phyloP scores from a whole-genome alignment of 2,888 invertebrate genomes.

The Nemurella pictetii region DNA sequence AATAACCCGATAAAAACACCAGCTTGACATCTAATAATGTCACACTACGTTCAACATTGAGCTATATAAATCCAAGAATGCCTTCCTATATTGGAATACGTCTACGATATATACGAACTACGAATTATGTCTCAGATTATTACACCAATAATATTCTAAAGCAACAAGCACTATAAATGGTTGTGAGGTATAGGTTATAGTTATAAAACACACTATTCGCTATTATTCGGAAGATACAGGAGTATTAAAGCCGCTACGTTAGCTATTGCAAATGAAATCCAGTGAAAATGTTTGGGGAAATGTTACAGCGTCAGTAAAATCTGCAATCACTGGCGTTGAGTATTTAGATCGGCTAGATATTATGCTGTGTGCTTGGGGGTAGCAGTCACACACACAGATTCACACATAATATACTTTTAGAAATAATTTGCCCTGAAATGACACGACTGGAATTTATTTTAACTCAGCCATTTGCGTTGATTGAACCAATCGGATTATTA shows the following conservation, averaged over 20 bases:
- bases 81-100: conserved; percentile 9
- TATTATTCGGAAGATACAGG: not conserved
- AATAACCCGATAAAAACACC: not conserved
- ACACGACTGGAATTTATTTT: not conserved
- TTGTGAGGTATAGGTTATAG: not conserved
- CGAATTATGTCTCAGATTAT: not conserved
- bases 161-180: conserved; percentile 16
- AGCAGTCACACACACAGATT: not conserved
- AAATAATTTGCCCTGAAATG: not conserved
- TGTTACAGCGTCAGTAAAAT: not conserved
- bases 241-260: not conserved
- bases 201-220: not conserved
- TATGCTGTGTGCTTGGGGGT: not conserved
- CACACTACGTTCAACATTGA: not conserved
- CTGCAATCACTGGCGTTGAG: not conserved
- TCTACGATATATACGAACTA: conserved; percentile 11
- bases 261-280: not conserved
- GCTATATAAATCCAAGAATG: not conserved
- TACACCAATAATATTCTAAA: conserved; percentile 8
- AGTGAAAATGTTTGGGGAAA: not conserved
- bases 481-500: not conserved
- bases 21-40: conserved; percentile 22
- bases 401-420: not conserved
- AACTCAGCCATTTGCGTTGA: not conserved
- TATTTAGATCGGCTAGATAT: not conserved